Percentiles rank a stretch among this genome's conserved stretches.
Evolutionary conservation across 2,113 vertebrate genomes (phyloP).

Genomic region (Lepisosteus oculatus): DNA sequence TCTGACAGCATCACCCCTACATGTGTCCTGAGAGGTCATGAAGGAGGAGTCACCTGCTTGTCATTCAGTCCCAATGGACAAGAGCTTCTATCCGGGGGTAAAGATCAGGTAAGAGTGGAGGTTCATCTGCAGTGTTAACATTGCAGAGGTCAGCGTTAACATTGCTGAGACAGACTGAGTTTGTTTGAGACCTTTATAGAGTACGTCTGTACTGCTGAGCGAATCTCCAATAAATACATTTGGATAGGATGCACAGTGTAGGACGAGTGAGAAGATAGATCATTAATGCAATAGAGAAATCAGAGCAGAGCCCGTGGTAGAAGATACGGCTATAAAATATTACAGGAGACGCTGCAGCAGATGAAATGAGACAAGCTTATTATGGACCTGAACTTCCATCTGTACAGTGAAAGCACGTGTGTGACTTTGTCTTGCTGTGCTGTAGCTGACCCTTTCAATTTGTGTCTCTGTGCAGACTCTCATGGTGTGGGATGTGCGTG

Average conservation of each 20-base stretch:
- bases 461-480: slow-evolving; percentile 53
- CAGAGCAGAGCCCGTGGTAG: too few relatives aligned
- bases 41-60: slow-evolving; percentile 72
- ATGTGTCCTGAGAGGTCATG: slow-evolving; percentile 64
- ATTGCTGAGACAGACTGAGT: background rate
- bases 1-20: slow-evolving; percentile 14
- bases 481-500: slow-evolving; percentile 69
- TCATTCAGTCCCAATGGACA: slow-evolving; percentile 69
- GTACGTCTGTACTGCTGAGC: too few relatives aligned
- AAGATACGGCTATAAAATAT: too few relatives aligned
- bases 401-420: background rate
- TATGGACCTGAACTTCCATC: too few relatives aligned
- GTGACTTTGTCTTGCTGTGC: background rate
- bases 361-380: too few relatives aligned
- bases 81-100: slow-evolving; percentile 72
- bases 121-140: too few relatives aligned
- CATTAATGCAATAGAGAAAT: too few relatives aligned
- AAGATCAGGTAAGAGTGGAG: slow-evolving; percentile 66
- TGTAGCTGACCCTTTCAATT: slow-evolving; percentile 10
- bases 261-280: too few relatives aligned
- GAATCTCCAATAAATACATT: too few relatives aligned
- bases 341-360: too few relatives aligned
- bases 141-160: too few relatives aligned
- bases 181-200: background rate
- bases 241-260: too few relatives aligned